A percentile compares a stretch with the other conserved stretches of the same genome.
These are phyloP conservation scores for Calyptomena viridis DNA, from an alignment of 2,113 vertebrate species.

Conservation along the genomic window DNA sequence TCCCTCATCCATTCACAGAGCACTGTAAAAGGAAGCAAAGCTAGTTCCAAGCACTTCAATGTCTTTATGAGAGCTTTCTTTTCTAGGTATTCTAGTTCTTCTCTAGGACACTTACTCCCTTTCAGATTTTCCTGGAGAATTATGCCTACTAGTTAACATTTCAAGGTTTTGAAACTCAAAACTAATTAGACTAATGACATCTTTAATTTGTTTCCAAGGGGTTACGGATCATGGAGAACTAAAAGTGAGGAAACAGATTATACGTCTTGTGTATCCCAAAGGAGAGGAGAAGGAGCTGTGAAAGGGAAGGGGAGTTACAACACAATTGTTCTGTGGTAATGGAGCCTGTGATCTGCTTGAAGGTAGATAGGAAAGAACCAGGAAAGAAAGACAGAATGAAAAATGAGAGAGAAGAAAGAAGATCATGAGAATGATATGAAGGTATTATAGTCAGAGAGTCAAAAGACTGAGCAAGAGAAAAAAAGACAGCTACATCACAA, in stretches of 20 bases:
- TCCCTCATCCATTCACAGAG: not conserved
- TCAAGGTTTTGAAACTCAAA: not conserved
- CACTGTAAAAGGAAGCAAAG: not conserved
- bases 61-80: not conserved
- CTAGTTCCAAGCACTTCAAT: not conserved
- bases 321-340: not conserved
- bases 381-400: not conserved
- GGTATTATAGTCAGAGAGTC: not conserved
- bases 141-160: not conserved
- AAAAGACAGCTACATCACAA: not conserved
- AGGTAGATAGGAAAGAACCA: not conserved
- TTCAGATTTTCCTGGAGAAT: not conserved
- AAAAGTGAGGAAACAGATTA: not conserved
- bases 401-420: not conserved
- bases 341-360: not conserved
- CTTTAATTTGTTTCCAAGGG: not conserved
- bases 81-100: not conserved
- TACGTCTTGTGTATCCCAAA: not conserved
- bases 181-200: not conserved
- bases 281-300: not conserved
- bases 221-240: not conserved
- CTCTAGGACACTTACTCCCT: not conserved
- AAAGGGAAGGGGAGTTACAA: not conserved
- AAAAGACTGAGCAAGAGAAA: not conserved
- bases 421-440: not conserved